Evolutionary conservation across 2,888 invertebrate genomes (phyloP), one percentile per base, ranked within the genome.

Genomic region (Notodonta ziczac): DNA sequence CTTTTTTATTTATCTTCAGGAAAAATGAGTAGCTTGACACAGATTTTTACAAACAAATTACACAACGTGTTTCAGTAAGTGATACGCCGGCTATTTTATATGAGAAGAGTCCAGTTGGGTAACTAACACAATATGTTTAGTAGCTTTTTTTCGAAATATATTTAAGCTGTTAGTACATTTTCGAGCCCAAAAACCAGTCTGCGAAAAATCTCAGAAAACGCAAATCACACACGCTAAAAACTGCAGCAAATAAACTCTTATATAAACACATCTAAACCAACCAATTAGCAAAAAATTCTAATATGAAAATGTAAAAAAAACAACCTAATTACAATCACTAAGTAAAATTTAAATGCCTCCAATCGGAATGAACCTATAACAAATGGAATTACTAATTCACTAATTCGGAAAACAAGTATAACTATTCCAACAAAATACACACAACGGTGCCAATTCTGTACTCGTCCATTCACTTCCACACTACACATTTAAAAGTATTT

Each of bases 271-370:
- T 55, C 55, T 59, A 67, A 5, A 57, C 56, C 61, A 72, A 77
- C 76, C 64, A 70, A 77, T 74, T 71, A 68, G 66, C 60, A 74
- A 73, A 2, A 24, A 70, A 52, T 58, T 39, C 56, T 67, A 62
- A 58, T 62, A 65, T 58, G 16, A 50, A 60, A 51, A 66, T 24
- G 24, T 24, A 59, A 59, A 64, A 60, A 56, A 65, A 66, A 52
- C 52, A 66, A 61, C 32, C 56, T 61, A 65, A 65, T 58, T 55
- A 61, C 10, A 56, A 54, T 53, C 56, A 61, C 58, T 69, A 67
- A 66, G 60, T 62, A 78, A 75, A 76, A 70, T 77, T 77, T 84
- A 87, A 87, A 87, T 87, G 87, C 88, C 77, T 83, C 80, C 69
- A 73, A 74, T 77, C 76, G 87, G 86, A 88, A 87, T 88, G 86